Base-by-base conservation (phyloP, 2,888 invertebrate genomes). In the Drosophila anomelani region DNA sequence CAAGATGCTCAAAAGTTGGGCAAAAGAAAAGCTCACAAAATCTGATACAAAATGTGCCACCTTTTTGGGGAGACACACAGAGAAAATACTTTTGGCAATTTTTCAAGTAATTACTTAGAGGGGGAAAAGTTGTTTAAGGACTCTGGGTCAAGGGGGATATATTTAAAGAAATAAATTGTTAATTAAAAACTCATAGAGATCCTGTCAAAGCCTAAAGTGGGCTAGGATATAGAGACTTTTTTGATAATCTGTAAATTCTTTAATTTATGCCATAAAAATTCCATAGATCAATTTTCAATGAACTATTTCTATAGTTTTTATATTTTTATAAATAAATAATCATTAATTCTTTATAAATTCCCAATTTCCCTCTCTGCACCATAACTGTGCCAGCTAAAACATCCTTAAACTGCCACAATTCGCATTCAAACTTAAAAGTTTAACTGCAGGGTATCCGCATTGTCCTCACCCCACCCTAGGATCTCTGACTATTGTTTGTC, bases 1-100 rank as follows among this genome's bases (percentile, higher is more conserved):
- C 77, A 74, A 75, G 76, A 76, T 78, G 81, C 60, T 75, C 60
- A 67, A 67, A 62, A 66, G 64, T 76, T 53, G 34, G 20, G 34
- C 29, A 10, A 53, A 23, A 15, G 36, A 53, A 53, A 23, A 53
- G 9, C 51, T 53, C 36, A 15, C 51, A 36, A 53, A 53, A 55
- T 71, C 38, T 36, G 47, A 26, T 12, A 32, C n/a, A 39, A 64
- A 64, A 60, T 51, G 20, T 26, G 20, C n/a, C 20, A 39, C 47
- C 39, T 38, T 63, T 60, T 15, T 43, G n/a, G 13, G 32, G 29
- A 12, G 20, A n/a, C 13, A 23, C 60, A 10, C 32, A 41, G 32
- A 12, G 43, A 13, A 43, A 43, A 43, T 10, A 7, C 10, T 23
- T 20, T 34, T 15, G 13, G 32, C 3, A 15, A 17, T 9, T 29